Percentiles rank a stretch among this genome's conserved stretches.
Conservation (phyloP, 92 coral and sea anemone genomes). For the Isaurus tuberculatus region DNA sequence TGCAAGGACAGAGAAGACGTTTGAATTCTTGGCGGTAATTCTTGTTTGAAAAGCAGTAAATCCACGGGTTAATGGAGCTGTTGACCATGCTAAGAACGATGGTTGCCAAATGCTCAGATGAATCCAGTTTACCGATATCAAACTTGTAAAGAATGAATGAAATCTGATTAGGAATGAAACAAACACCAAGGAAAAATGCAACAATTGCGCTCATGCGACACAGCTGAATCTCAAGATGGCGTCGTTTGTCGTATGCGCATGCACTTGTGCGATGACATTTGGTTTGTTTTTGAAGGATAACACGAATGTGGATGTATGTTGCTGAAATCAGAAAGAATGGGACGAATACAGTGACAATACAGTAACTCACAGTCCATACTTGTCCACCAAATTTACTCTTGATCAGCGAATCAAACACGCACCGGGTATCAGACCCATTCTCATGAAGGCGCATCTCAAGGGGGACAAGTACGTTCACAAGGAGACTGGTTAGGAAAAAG, state of each 20-base stretch:
- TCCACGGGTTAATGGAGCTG: constrained; percentile 11
- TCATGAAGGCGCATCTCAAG: neutral
- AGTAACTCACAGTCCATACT: constrained; percentile 4
- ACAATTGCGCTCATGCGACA: constrained; percentile 15
- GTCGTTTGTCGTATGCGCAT: neutral
- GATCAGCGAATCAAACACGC: constrained; percentile 2
- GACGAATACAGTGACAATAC: constrained; percentile 1
- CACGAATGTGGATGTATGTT: constrained; percentile 20
- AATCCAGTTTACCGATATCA: neutral
- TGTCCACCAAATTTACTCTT: constrained; percentile 9
- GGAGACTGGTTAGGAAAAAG: neutral
- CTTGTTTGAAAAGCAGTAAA: constrained; percentile 13
- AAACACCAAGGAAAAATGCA: neutral
- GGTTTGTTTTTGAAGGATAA: neutral
- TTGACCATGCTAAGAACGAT: constrained; percentile 17
- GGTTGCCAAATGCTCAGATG: neutral
- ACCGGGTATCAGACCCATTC: neutral
- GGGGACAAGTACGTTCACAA: constrained; percentile 17
- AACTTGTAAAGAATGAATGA: constrained; percentile 13
- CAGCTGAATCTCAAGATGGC: constrained; percentile 2
- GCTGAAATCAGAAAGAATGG: constrained; percentile 9
- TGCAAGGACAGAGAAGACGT: constrained; percentile 2
- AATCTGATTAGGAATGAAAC: constrained; percentile 22
- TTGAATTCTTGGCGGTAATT: neutral
- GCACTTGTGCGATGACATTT: neutral